Percentiles rank a stretch among this genome's conserved stretches.
phyloP scores from a whole-genome alignment of 1,140 invertebrate genomes.

The Scylla paramamosain region DNA sequence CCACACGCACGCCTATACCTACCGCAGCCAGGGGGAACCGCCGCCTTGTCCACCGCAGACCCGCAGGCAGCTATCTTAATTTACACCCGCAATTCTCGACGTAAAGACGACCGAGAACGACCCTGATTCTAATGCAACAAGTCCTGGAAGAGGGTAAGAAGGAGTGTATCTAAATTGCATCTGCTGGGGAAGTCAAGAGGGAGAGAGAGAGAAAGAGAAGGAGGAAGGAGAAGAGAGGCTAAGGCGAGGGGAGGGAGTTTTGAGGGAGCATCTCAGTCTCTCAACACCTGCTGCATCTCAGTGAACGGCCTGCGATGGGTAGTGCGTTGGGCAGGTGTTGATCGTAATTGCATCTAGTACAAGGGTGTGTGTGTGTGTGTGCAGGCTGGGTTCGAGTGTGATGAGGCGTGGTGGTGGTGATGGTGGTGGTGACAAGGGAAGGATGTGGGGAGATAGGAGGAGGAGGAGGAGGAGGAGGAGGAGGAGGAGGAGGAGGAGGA shows the following conservation, averaged over 20 bases:
- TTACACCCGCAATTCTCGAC: not conserved
- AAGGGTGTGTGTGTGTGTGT: constrained; percentile 32
- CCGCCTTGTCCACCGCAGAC: not conserved
- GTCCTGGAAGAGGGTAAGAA: not conserved
- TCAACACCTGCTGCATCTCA: not conserved
- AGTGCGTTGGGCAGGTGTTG: not conserved
- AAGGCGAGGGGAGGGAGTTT: not conserved
- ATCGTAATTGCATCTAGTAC: constrained; percentile 22
- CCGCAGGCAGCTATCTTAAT: not conserved
- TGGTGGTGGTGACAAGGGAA: not conserved
- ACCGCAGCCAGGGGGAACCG: not conserved
- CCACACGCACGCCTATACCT: not conserved
- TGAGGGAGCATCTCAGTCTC: not conserved
- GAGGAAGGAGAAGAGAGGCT: not conserved
- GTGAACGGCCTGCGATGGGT: not conserved
- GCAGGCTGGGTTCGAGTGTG: not conserved
- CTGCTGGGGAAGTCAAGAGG: not conserved
- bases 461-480: not conserved
- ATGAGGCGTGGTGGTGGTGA: no score
- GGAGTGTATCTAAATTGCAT: not conserved
- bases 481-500: not conserved
- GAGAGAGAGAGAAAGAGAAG: constrained; percentile 23
- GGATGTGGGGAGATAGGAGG: not conserved
- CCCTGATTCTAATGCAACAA: constrained; percentile 3
- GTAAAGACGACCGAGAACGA: not conserved